Conservation (phyloP, 2,113 vertebrate genomes). For the Perca schrenkii region DNA sequence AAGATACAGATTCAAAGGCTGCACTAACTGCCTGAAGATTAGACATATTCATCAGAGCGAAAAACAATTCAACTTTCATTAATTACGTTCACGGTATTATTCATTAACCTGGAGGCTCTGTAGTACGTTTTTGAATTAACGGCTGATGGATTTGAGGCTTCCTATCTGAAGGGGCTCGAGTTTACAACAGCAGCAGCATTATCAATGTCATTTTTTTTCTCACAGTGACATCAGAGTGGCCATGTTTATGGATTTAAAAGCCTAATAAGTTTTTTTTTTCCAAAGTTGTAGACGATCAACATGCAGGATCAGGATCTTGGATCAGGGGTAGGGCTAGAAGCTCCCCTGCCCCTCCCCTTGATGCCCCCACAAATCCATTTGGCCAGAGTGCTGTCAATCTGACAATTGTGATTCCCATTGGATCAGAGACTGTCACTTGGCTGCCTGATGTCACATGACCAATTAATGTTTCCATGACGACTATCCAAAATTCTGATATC, state of each 20-base stretch:
- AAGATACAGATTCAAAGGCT: slow-evolving; percentile 7
- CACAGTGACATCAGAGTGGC: neutral
- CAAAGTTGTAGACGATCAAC: too few species aligned
- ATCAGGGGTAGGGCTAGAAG: too few species aligned
- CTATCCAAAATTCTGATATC: too few species aligned
- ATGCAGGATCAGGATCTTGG: neutral
- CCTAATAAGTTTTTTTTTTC: too few species aligned
- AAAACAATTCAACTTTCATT: slow-evolving; percentile 55
- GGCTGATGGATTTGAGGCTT: slow-evolving; percentile 20
- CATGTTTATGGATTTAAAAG: neutral
- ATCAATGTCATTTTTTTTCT: slow-evolving; percentile 9
- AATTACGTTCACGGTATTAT: slow-evolving; percentile 43
- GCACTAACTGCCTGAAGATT: slow-evolving; percentile 28
- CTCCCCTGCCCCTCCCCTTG: too few species aligned
- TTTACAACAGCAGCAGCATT: slow-evolving; percentile 1
- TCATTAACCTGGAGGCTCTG: slow-evolving; percentile 37
- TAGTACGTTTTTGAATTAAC: neutral
- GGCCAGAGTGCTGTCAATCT: too few species aligned
- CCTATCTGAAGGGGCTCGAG: neutral
- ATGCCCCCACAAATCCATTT: too few species aligned
- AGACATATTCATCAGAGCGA: slow-evolving; percentile 51
- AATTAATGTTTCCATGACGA: too few species aligned
- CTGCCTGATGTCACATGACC: too few species aligned
- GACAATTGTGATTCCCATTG: too few species aligned
- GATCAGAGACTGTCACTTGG: too few species aligned